Evolutionary conservation across 2,113 vertebrate species (phyloP), one percentile per base, ranked within the genome.

Genomic region (Salminus brasiliensis): DNA sequence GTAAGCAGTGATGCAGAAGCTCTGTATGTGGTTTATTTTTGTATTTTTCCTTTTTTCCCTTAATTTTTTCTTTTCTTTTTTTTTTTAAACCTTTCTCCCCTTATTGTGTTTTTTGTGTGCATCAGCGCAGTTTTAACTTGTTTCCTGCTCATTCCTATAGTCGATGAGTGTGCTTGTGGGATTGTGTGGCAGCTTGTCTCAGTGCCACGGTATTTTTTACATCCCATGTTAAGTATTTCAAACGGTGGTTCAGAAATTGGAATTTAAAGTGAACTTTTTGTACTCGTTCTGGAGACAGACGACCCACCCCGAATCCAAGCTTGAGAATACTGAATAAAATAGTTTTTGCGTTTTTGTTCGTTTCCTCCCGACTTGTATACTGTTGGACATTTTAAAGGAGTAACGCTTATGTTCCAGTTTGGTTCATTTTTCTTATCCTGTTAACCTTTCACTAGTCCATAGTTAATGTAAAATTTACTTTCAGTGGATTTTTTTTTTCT

Each of bases 21-120:
- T 85, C 78, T 82, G 69, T 87, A 79, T 82, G 85, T 85, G 83
- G 78, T 82, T 84, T 86, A 85, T 86, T 85, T 88, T 84, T 88
- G 77, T 86, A 80, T 53, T 80, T 83, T 67, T 75, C 30, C 47
- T 67, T 47, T 30, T 57, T 73, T 60, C 71, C 9, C 65, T 83
- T 34, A 53, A 47, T 32, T 16, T 23, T 63, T 69, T 59, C 65
- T 53, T 62, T 29, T 55, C 66, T 55, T 30, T 18, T 11, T 49
- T 45, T 29, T 10, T 13, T n/a, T n/a, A n/a, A n/a, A n/a, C 60
- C n/a, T 4, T 32, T 43, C 41, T 27, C n/a, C 47, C 70, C 39
- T 69, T 27, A n/a, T 75, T 62, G 70, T 83, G 81, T 86, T 32
- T 49, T 86, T 32, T 49, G 43, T 84, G 80, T 76, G 80, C 62